Conservation (phyloP, 2,888 invertebrate genomes). For the Lampropteryx suffumata region DNA sequence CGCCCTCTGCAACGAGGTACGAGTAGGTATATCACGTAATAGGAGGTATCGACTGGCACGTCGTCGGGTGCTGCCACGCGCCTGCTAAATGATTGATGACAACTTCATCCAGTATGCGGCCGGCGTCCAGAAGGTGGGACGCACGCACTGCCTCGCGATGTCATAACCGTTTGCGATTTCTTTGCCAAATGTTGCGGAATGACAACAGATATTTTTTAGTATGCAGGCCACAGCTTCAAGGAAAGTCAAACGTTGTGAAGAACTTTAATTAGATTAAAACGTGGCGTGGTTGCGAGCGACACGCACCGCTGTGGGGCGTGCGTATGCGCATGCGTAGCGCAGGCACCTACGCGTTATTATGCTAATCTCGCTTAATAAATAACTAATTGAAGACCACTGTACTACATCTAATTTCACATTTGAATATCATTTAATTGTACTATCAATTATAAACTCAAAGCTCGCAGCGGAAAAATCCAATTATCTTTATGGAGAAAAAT, state of each 20-base stretch:
- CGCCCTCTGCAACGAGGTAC: too few species aligned
- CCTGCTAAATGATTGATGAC: not conserved
- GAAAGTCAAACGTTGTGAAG: conserved; percentile 6
- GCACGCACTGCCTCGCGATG: not conserved
- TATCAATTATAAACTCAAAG: conserved; percentile 34
- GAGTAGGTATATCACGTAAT: not conserved
- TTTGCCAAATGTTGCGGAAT: not conserved
- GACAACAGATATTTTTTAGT: not conserved
- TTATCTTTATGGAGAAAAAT: conserved; percentile 38
- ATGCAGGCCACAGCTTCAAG: not conserved
- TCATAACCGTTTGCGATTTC: conserved; percentile 2
- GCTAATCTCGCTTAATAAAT: conserved; percentile 45
- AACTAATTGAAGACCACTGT: conserved; percentile 44
- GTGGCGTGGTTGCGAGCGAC: conserved; percentile 6
- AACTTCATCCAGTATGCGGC: not conserved
- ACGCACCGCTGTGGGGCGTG: not conserved
- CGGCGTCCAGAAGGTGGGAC: not conserved
- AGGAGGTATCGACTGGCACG: not conserved
- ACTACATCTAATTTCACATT: conserved; percentile 35
- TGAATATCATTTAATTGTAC: conserved; percentile 39
- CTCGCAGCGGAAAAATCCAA: conserved; percentile 36
- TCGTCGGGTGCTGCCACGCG: not conserved
- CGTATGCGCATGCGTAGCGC: not conserved
- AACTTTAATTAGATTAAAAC: too few species aligned
- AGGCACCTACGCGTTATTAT: conserved; percentile 34